Evolutionary conservation across 1,140 invertebrate species (phyloP), one percentile per base, ranked within the genome.

Genomic region (Phymastichus coffea): DNA sequence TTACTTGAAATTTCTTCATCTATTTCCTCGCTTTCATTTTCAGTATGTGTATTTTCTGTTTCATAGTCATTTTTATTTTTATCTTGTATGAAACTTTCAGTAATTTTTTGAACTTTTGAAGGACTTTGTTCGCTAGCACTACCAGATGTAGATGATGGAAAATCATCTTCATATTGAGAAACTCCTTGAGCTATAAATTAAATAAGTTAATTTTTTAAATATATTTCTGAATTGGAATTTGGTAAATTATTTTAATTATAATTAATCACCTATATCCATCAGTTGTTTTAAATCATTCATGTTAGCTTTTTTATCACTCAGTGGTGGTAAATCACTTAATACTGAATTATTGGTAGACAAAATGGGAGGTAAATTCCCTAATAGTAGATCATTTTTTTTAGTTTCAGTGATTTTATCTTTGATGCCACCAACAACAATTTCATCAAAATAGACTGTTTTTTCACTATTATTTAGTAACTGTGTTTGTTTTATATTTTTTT

Each of bases 81-180:
- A 63, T 38, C 28, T 73, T 71, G 37, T 57, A 51, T 15, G 63
- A n/a, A 59, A 63, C 52, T 74, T 25, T 71, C 68, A 2, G 63
- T 63, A 54, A 71, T 74, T 25, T 72, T 66, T 9, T 65, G 66
- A 25, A 73, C 66, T 63, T 79, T 78, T 15, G 41, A 62, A n/a
- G 75, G 74, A 63, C 70, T 78, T 63, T 75, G 70, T 57, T 80
- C 78, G 59, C 75, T 77, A 9, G 71, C 70, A 63, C 75, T 80
- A 17, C 73, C 76, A 30, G 78, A 80, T 15, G 73, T 71, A 15
- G 75, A 78, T 28, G 79, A 77, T 30, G 74, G 63, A 53, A 79
- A 80, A 61, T 82, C 79, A 64, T 82, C 79, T 33, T 82, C 77
- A 30, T 79, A 80, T 61, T 77, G 77, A 55, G 77, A 73, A 38